A percentile compares a stretch with the other conserved stretches of the same genome.
Conservation (phyloP, 35 echinoderm and acorn worm genomes). For the Strongylocentrotus purpuratus region DNA sequence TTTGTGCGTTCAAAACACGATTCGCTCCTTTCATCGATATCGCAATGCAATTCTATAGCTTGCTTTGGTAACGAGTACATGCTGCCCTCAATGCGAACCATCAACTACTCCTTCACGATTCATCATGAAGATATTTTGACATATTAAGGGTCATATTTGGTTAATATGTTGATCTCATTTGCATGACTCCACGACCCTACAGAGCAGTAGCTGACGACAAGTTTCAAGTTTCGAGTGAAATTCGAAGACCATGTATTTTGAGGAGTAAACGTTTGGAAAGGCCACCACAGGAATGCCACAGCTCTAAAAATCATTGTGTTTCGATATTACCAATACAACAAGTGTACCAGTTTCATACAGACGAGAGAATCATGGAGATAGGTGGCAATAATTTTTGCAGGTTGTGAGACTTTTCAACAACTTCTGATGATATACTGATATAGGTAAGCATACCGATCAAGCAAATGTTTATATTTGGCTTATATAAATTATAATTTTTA, state of each 20-base stretch:
- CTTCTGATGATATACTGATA: neutral
- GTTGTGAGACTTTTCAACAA: neutral
- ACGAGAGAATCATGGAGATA: neutral
- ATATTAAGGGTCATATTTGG: neutral
- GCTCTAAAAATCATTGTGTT: too few species aligned
- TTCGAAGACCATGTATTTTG: neutral
- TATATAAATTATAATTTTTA: too few species aligned
- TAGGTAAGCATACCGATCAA: neutral
- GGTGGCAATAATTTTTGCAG: neutral
- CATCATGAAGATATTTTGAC: neutral
- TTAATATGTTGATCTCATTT: neutral
- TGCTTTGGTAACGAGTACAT: neutral
- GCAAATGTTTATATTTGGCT: too few species aligned
- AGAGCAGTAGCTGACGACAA: neutral
- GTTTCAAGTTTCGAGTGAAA: neutral
- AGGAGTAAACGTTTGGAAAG: neutral
- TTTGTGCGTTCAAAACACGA: neutral
- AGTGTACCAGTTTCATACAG: neutral
- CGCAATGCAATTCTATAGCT: neutral
- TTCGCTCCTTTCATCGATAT: neutral
- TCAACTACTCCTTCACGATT: neutral
- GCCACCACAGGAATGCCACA: neutral
- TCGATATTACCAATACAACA: too few species aligned
- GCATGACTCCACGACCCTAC: neutral
- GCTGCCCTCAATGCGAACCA: neutral